Conservation (phyloP, 2,888 invertebrate species). For the Troglohyphantes excavatus region DNA sequence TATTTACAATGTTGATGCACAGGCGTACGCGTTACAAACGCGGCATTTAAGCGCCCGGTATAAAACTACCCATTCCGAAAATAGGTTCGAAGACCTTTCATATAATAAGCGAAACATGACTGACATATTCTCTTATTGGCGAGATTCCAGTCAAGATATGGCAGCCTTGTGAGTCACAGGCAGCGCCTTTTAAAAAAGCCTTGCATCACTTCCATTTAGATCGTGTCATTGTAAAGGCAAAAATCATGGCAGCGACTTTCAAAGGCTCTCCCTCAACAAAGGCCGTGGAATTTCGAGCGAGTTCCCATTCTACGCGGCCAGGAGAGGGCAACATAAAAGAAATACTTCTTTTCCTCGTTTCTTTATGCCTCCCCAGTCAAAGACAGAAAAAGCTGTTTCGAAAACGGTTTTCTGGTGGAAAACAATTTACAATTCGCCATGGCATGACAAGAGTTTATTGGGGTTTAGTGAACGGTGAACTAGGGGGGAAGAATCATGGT, state of each 20-base stretch:
- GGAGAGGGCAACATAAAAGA: conserved; percentile 33
- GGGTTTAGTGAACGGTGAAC: neutral
- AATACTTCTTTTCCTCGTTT: neutral
- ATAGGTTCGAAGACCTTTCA: conserved; percentile 34
- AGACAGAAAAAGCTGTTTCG: conserved; percentile 31
- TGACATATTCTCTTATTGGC: conserved; percentile 29
- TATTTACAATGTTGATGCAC: too few relatives aligned
- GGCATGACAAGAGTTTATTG: neutral
- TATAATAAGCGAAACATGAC: conserved; percentile 23
- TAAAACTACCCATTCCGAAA: neutral
- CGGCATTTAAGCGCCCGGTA: too few relatives aligned
- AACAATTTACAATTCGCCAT: neutral
- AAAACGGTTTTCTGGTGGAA: conserved; percentile 29
- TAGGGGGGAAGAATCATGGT: neutral
- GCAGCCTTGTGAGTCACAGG: conserved; percentile 42
- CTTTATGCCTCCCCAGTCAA: conserved; percentile 33
- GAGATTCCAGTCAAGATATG: conserved; percentile 43
- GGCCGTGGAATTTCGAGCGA: conserved; percentile 16
- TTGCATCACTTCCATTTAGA: conserved; percentile 63
- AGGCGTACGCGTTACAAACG: too few relatives aligned
- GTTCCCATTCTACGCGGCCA: conserved; percentile 11
- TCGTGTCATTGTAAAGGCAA: conserved; percentile 41
- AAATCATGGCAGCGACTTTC: conserved; percentile 43
- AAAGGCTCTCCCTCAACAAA: conserved; percentile 32
- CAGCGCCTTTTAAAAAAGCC: neutral